Evolutionary conservation across 1,140 invertebrate genomes (phyloP).

Genomic region (Babylonia areolata): DNA sequence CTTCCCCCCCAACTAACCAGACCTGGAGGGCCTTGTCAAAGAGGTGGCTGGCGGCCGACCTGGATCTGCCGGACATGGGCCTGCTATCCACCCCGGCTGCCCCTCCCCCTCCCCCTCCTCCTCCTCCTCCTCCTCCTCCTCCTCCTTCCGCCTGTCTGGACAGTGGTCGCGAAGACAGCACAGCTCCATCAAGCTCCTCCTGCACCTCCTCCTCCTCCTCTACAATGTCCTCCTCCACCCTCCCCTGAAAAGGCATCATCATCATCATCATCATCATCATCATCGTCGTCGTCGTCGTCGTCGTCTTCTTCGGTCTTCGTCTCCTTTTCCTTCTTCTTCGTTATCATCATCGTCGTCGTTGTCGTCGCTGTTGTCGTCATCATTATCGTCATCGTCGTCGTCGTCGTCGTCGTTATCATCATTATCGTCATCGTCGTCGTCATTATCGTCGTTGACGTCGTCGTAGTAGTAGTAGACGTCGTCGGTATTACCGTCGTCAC

Average conservation of each 20-base stretch:
- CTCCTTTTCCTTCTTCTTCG: neutral
- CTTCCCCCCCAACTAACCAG: neutral
- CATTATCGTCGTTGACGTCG: no score
- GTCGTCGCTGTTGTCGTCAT: neutral
- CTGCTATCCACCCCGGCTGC: neutral
- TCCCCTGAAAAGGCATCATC: no score
- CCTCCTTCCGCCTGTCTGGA: neutral
- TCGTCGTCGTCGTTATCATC: neutral
- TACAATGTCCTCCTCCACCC: neutral
- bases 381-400: neutral
- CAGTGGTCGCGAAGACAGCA: no score
- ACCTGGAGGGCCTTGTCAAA: constrained; percentile 23
- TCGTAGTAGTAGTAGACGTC: no score
- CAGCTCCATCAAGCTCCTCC: no score
- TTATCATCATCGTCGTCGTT: constrained; percentile 3
- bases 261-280: neutral
- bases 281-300: neutral
- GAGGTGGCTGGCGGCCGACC: neutral
- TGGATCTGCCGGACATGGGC: constrained; percentile 6
- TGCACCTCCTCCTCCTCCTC: neutral
- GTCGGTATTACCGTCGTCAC: no score
- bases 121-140: neutral
- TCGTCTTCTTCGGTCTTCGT: no score
- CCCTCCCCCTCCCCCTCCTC: neutral
- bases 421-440: no score